phyloP scores from a whole-genome alignment of 2,888 invertebrate genomes.

The Ormyrus nitidulus region DNA sequence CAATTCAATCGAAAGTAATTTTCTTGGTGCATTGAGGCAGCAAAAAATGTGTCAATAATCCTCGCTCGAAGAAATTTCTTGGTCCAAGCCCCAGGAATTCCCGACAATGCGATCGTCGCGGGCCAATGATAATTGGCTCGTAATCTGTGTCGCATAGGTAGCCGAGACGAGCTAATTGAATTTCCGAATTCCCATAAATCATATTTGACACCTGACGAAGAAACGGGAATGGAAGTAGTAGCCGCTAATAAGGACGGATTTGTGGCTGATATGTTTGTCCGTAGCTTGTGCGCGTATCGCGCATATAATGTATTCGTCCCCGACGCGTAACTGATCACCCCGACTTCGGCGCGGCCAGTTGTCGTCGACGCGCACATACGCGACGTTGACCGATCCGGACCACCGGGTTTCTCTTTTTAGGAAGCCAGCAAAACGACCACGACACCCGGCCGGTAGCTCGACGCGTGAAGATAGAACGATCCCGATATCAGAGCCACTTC shows the following conservation, averaged over 20 bases:
- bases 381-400: conserved; percentile 58
- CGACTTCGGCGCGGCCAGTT: conserved; percentile 5
- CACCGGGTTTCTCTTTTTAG: conserved; percentile 60
- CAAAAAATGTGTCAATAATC: no score
- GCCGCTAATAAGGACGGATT: conserved; percentile 60
- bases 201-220: conserved; percentile 56
- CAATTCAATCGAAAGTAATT: no score
- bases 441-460: conserved; percentile 20
- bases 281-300: neutral
- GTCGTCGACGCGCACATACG: neutral
- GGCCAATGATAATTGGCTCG: conserved; percentile 54
- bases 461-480: conserved; percentile 34
- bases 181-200: conserved; percentile 59
- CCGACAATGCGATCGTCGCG: conserved; percentile 31
- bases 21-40: no score
- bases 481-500: conserved; percentile 60
- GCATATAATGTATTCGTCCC: conserved; percentile 54
- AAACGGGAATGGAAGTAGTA: conserved; percentile 54
- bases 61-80: neutral
- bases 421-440: conserved; percentile 51
- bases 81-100: conserved; percentile 39
- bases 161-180: conserved; percentile 55
- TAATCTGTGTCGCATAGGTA: conserved; percentile 54
- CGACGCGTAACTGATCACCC: conserved; percentile 55
- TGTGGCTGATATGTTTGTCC: conserved; percentile 48